Evolutionary conservation across 2,113 vertebrate species (phyloP).

Genomic region (Antigone vipio): DNA sequence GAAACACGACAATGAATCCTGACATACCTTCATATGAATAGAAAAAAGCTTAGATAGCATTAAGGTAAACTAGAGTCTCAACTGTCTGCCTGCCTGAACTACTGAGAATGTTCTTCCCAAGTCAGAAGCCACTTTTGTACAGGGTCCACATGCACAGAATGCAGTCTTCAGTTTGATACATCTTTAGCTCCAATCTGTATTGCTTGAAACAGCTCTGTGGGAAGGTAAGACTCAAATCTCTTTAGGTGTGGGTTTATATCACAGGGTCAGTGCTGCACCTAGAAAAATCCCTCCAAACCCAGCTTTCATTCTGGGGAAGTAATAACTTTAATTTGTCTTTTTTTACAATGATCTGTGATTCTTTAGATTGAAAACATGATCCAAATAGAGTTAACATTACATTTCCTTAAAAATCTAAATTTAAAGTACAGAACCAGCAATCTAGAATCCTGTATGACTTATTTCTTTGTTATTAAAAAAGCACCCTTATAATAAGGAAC

Average conservation of each 20-base stretch:
- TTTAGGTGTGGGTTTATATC: background rate
- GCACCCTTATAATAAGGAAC: background rate
- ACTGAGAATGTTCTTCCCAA: background rate
- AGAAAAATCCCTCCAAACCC: background rate
- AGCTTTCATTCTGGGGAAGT: background rate
- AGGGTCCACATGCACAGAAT: background rate
- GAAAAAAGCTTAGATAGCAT: background rate
- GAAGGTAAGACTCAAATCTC: background rate
- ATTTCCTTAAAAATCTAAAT: background rate
- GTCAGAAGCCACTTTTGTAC: background rate
- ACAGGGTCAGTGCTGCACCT: background rate
- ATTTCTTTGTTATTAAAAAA: background rate
- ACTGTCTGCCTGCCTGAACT: background rate
- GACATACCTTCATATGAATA: background rate
- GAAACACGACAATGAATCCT: background rate
- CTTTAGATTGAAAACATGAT: background rate
- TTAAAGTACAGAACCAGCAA: background rate
- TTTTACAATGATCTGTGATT: background rate
- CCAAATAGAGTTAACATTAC: background rate
- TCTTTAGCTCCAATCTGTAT: background rate
- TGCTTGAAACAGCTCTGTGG: background rate
- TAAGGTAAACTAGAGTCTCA: background rate
- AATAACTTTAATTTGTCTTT: background rate
- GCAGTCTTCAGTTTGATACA: background rate
- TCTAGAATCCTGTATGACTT: background rate